Percentiles rank a stretch among this genome's conserved stretches.
Conservation (phyloP, 2,888 invertebrate species). For the Ligdia adustata region DNA sequence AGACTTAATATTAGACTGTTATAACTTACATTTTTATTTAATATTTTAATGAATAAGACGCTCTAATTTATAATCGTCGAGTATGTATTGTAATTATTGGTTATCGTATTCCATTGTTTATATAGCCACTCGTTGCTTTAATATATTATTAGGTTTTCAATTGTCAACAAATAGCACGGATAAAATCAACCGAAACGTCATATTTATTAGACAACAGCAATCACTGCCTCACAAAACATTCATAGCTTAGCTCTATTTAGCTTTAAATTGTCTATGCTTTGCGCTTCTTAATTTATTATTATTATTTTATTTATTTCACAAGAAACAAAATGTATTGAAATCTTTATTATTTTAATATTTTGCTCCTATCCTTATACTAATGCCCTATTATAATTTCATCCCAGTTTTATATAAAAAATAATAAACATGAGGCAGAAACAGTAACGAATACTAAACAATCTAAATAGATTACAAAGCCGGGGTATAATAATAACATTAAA, state of each 20-base stretch:
- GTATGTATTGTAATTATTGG: conserved; percentile 3
- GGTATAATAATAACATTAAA: too few species aligned
- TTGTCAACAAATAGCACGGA: conserved; percentile 20
- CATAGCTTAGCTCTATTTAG: conserved; percentile 79
- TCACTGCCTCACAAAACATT: conserved; percentile 84
- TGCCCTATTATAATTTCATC: conserved; percentile 53
- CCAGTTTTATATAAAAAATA: conserved; percentile 43
- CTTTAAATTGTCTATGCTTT: conserved; percentile 77
- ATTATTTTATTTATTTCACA: conserved; percentile 63
- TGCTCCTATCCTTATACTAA: conserved; percentile 67
- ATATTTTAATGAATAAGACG: too few species aligned
- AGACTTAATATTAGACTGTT: too few species aligned
- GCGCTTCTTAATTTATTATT: conserved; percentile 73
- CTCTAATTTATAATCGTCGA: not conserved
- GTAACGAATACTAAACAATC: conserved; percentile 40
- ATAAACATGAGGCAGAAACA: conserved; percentile 59
- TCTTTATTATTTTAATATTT: conserved; percentile 50
- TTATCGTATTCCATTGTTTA: conserved; percentile 11
- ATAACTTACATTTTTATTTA: too few species aligned
- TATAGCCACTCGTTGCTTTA: conserved; percentile 16
- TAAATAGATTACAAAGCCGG: conserved; percentile 5
- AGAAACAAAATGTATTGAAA: conserved; percentile 31
- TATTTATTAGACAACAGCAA: conserved; percentile 70
- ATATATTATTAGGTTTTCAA: conserved; percentile 16
- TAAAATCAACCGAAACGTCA: conserved; percentile 31